Conservation (phyloP, 2,797 vertebrate genomes). For the Tapirus indicus region DNA sequence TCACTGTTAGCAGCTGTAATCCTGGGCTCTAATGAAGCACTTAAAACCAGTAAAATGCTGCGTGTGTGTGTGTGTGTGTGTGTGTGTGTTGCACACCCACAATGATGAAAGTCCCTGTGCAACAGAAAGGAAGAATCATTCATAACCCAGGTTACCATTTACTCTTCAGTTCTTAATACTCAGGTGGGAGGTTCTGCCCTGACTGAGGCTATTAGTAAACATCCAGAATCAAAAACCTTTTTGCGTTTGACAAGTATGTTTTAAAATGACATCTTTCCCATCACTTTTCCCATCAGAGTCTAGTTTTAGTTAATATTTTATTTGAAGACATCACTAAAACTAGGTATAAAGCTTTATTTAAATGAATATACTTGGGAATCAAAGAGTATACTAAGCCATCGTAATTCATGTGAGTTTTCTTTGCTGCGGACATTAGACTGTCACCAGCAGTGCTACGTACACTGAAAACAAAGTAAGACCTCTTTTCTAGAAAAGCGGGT, state of each 20-base stretch:
- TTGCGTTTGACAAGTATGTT: background rate
- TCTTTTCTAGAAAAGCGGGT: background rate
- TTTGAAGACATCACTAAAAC: background rate
- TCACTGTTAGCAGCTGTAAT: background rate
- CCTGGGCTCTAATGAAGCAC: background rate
- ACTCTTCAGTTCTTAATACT: background rate
- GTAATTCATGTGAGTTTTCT: background rate
- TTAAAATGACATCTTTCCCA: background rate
- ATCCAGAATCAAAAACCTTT: background rate
- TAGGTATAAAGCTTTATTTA: background rate
- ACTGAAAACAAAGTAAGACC: background rate
- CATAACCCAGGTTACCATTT: background rate
- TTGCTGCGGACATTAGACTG: background rate
- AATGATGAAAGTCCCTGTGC: background rate
- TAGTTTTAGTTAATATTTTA: conserved; percentile 16
- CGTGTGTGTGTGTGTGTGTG: background rate
- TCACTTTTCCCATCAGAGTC: background rate
- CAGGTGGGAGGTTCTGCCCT: background rate
- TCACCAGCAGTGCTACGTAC: background rate
- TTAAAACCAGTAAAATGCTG: background rate
- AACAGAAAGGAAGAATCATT: background rate
- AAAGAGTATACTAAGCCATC: background rate
- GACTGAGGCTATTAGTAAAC: background rate
- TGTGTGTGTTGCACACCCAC: background rate
- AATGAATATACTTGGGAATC: background rate